Evolutionary conservation across 2,888 invertebrate species (phyloP), one percentile per base, ranked within the genome.

Genomic region (Drosophila setosimentum): DNA sequence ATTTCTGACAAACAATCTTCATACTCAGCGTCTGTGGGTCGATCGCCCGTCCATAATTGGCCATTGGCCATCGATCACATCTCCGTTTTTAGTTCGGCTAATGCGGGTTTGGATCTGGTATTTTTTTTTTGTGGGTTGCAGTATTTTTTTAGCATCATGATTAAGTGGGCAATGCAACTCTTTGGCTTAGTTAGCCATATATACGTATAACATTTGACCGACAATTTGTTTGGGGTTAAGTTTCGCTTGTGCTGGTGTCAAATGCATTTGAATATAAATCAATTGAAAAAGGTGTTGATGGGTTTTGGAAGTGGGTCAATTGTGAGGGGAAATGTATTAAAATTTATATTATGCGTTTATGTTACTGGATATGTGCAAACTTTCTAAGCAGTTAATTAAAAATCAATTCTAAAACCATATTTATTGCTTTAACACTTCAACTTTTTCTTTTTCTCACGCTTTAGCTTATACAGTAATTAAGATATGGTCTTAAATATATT

Each of bases 1-100:
- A 83, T 66, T 87, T 84, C 83, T 72, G 83, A 87, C 89, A 84
- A 89, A 81, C 87, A 72, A 70, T 83, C 68, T 80, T 65, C 37
- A 60, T 53, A 53, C 40, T 29, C 42, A 30, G 62, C 66, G 55
- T 51, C 57, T 68, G 69, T 75, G 68, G 82, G 69, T 67, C 68
- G 76, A 55, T 62, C 45, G 60, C 57, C 75, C 48, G 60, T 18
- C 76, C 65, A 71, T 65, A 76, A 76, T 76, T 70, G 76, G 76
- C 65, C 58, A 57, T 64, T 60, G 68, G 35, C 73, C 81, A 86
- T 82, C 81, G 86, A 83, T 85, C 80, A 83, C 68, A 42, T 50
- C 61, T 24, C 8, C 32, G 42, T 40, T 48, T 54, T 29, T 42
- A 48, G 59, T 51, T 69, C 29, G 57, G 55, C 18, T 67, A 67